phyloP scores from a whole-genome alignment of 1,140 invertebrate species.

The Mylabris phalerata region DNA sequence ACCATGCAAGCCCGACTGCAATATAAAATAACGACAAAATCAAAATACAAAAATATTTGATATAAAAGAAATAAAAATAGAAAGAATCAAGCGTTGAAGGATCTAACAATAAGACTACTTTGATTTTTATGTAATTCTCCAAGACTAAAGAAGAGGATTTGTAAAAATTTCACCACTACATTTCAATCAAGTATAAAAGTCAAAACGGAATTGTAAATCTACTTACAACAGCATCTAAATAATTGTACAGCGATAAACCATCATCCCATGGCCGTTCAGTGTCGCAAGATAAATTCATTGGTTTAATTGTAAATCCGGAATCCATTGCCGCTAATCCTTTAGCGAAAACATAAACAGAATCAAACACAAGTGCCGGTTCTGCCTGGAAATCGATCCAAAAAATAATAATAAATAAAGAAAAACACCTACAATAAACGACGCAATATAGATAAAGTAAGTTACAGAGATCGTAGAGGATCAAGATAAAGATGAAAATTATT shows the following conservation, averaged over 20 bases:
- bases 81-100: neutral
- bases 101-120: neutral
- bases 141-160: neutral
- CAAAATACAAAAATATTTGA: neutral
- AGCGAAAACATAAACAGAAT: conserved; percentile 84
- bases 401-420: neutral
- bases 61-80: neutral
- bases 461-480: too few species aligned
- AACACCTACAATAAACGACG: neutral
- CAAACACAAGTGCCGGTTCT: conserved; percentile 84
- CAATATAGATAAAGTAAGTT: too few species aligned
- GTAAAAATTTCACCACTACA: neutral
- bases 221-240: conserved; percentile 74
- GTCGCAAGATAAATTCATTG: conserved; percentile 77
- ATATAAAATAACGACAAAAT: conserved; percentile 17
- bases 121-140: neutral
- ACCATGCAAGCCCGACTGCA: conserved; percentile 69
- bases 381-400: conserved; percentile 55
- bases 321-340: conserved; percentile 70
- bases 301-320: conserved; percentile 55
- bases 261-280: conserved; percentile 76
- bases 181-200: neutral
- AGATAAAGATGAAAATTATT: conserved; percentile 14
- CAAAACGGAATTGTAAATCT: neutral
- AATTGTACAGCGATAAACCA: conserved; percentile 82